Percentiles rank a stretch among this genome's conserved stretches.
These are phyloP conservation scores for Caenorhabditis angaria DNA, from an alignment of 2,888 invertebrate species.

Conservation along the genomic window DNA sequence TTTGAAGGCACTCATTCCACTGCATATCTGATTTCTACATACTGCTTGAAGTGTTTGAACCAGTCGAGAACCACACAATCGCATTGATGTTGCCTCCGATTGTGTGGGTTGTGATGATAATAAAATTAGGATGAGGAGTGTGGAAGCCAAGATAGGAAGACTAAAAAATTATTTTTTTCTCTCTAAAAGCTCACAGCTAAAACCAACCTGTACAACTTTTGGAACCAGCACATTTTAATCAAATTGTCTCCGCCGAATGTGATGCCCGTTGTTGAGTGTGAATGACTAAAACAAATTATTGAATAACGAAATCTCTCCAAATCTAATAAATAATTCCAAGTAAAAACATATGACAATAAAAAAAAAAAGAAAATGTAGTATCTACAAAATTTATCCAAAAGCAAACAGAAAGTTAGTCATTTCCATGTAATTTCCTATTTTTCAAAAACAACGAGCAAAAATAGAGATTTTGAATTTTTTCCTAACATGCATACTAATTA, in stretches of 20 bases:
- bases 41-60: slow-evolving; percentile 57
- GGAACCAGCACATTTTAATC: slow-evolving; percentile 26
- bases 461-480: too few relatives aligned
- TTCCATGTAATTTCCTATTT: background rate
- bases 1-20: slow-evolving; percentile 45
- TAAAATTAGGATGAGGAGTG: slow-evolving; percentile 20
- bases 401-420: background rate
- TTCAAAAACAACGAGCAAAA: background rate
- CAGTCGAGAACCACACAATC: slow-evolving; percentile 63
- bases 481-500: slow-evolving; percentile 1
- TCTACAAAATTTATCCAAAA: background rate
- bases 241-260: background rate
- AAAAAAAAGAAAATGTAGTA: background rate
- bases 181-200: background rate
- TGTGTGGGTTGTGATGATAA: slow-evolving; percentile 25
- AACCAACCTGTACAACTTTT: slow-evolving; percentile 23
- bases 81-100: slow-evolving; percentile 51
- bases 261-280: slow-evolving; percentile 41
- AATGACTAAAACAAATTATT: slow-evolving; percentile 20
- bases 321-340: background rate
- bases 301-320: background rate
- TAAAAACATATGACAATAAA: slow-evolving; percentile 4
- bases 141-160: slow-evolving; percentile 9
- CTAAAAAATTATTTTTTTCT: slow-evolving; percentile 1
- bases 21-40: slow-evolving; percentile 63